Percentiles rank a stretch among this genome's conserved stretches.
Evolutionary conservation across 2,113 vertebrate species (phyloP).

Genomic region (Catagonus wagneri): DNA sequence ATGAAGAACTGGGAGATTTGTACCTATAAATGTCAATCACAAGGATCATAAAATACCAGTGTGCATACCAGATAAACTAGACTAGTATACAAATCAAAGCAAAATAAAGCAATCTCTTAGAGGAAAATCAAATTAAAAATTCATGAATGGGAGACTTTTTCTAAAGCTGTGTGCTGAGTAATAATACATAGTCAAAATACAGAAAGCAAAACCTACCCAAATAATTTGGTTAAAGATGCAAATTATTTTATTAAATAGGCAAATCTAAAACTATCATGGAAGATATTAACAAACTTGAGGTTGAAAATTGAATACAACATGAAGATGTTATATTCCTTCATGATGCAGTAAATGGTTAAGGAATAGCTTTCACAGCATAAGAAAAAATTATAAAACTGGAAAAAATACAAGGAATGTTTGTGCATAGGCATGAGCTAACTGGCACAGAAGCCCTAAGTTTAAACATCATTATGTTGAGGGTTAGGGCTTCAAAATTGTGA

Average conservation of each 20-base stretch:
- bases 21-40: not conserved
- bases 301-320: not conserved
- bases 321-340: not conserved
- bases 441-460: not conserved
- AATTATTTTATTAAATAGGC: not conserved
- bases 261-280: slow-evolving; percentile 5
- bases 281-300: not conserved
- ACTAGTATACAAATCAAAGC: not conserved
- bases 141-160: not conserved
- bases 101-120: not conserved
- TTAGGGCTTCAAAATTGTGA: not conserved
- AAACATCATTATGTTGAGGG: not conserved
- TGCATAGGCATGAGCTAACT: not conserved
- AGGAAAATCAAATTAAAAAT: not conserved
- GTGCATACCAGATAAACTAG: not conserved
- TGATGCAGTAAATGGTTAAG: not conserved
- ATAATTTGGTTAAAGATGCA: not conserved
- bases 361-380: not conserved
- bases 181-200: not conserved
- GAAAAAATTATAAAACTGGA: not conserved
- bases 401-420: not conserved
- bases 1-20: not conserved
- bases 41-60: not conserved
- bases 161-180: not conserved
- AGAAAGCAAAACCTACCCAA: not conserved